Conservation (phyloP, 2,888 invertebrate genomes). For the Eupithecia inturbata region DNA sequence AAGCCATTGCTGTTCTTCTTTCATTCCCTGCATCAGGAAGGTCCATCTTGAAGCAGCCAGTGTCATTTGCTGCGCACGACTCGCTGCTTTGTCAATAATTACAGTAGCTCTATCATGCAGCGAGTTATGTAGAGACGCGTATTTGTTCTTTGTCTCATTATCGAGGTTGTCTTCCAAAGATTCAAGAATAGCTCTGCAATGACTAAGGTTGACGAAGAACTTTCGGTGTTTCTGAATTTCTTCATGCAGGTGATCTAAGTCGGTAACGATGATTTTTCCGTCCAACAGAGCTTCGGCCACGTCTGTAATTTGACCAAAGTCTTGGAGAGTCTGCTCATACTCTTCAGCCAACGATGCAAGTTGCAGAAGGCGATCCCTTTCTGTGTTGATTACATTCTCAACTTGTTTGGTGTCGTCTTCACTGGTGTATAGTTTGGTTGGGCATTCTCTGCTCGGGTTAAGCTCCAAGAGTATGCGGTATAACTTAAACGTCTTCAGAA, state of each 20-base stretch:
- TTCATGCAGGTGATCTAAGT: constrained; percentile 92
- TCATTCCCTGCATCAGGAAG: constrained; percentile 90
- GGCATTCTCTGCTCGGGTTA: constrained; percentile 88
- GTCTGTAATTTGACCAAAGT: constrained; percentile 93
- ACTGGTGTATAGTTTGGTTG: constrained; percentile 86
- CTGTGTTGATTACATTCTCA: constrained; percentile 87
- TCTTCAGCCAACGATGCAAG: constrained; percentile 91
- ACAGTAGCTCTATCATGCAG: constrained; percentile 90
- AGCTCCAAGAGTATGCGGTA: constrained; percentile 87
- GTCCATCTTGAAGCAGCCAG: constrained; percentile 94
- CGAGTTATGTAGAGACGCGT: constrained; percentile 89
- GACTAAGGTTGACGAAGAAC: constrained; percentile 94
- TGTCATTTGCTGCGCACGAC: constrained; percentile 92
- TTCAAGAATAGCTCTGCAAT: constrained; percentile 93
- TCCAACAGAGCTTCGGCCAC: constrained; percentile 92
- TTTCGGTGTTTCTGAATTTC: constrained; percentile 95
- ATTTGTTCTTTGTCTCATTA: constrained; percentile 89
- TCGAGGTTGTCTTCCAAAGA: constrained; percentile 93
- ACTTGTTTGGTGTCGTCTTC: constrained; percentile 88
- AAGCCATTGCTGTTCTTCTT: constrained; percentile 92
- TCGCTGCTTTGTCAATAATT: constrained; percentile 91
- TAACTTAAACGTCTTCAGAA: constrained; percentile 85
- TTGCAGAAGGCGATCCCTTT: constrained; percentile 91
- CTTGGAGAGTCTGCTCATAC: constrained; percentile 94
- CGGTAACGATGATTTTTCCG: constrained; percentile 89